These are phyloP conservation scores for Pseudotriccus pelzelni DNA, from an alignment of 2,797 vertebrate genomes.

Conservation along the genomic window DNA sequence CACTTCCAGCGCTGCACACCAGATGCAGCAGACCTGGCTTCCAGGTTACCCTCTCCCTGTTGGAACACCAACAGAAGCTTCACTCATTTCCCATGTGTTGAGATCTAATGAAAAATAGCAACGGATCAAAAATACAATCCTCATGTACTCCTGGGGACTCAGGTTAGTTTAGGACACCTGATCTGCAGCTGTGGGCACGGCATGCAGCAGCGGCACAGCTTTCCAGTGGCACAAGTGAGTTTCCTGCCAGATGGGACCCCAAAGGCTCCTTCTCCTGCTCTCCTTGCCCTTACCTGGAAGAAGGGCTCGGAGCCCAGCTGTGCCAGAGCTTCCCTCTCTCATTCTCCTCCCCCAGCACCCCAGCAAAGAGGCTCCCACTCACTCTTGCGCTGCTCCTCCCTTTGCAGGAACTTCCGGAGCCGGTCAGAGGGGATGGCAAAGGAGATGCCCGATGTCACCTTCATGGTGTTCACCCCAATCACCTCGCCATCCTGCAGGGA, in stretches of 20 bases:
- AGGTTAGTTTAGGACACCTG: background rate
- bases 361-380: background rate
- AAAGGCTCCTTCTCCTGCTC: background rate
- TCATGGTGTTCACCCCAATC: constrained; percentile 98
- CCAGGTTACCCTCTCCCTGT: background rate
- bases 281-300: background rate
- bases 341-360: background rate
- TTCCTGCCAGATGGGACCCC: background rate
- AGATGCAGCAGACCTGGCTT: background rate
- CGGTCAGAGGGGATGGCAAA: constrained; percentile 96
- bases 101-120: background rate
- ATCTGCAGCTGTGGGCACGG: background rate
- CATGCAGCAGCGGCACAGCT: background rate
- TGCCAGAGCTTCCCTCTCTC: background rate
- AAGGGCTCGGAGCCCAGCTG: background rate
- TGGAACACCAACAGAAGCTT: background rate
- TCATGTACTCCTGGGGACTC: background rate
- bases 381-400: constrained; percentile 82
- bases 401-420: constrained; percentile 85
- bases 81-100: background rate
- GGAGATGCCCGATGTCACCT: constrained; percentile 95
- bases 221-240: background rate
- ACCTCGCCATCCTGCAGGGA: constrained; percentile 91
- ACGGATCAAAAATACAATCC: background rate
- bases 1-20: too few relatives aligned